Percentiles rank a stretch among this genome's conserved stretches.
Conservation (phyloP, 2,888 invertebrate species). For the Rapana venosa region DNA sequence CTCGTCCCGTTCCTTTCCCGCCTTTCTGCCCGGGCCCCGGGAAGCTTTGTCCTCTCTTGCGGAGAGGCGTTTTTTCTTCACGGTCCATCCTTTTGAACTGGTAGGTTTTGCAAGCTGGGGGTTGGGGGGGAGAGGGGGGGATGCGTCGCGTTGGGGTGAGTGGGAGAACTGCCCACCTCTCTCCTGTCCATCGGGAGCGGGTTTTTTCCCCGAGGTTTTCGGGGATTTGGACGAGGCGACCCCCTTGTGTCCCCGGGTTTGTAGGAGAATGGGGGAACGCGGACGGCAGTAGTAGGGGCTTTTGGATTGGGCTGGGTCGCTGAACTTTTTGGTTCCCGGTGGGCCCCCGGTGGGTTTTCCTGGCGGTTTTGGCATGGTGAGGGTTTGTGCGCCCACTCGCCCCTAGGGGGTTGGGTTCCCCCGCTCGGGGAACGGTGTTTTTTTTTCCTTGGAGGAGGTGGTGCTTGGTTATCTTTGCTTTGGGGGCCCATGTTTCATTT, state of each 20-base stretch:
- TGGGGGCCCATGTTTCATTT: not conserved
- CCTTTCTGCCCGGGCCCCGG: not conserved
- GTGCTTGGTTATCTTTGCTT: not conserved
- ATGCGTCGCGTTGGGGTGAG: not conserved
- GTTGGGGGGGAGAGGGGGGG: not conserved
- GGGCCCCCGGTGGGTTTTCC: slow-evolving; percentile 5
- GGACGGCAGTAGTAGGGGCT: not conserved
- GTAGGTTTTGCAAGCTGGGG: not conserved
- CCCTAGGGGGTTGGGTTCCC: not conserved
- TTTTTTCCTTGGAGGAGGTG: not conserved
- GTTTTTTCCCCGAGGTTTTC: not conserved
- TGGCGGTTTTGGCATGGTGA: not conserved
- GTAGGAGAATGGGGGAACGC: not conserved
- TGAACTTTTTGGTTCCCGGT: slow-evolving; percentile 20
- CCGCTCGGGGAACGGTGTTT: not conserved
- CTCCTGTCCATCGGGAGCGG: not conserved
- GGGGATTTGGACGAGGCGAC: not conserved
- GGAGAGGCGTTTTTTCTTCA: not conserved
- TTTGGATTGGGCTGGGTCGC: not conserved
- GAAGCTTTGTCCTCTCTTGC: not conserved
- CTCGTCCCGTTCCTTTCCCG: not conserved
- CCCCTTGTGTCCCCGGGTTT: not conserved
- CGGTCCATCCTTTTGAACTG: slow-evolving; percentile 18
- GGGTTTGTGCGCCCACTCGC: not conserved
- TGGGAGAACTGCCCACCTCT: not conserved